Base-by-base conservation (phyloP, 2,113 vertebrate genomes). In the Prunella fulvescens region DNA sequence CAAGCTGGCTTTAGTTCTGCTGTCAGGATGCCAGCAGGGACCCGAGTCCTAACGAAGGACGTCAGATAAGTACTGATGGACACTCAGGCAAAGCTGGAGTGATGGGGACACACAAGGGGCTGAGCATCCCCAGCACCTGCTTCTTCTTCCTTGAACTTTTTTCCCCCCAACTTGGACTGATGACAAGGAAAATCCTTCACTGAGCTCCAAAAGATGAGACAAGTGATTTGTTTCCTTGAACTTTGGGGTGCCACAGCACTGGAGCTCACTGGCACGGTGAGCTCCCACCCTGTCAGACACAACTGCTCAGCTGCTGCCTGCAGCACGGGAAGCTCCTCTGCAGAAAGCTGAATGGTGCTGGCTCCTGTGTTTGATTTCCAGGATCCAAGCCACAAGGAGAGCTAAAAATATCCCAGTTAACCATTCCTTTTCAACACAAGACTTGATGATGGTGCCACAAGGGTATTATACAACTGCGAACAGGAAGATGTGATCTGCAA, bases 371-470 rank as follows among this genome's bases (percentile, higher is more conserved):
- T 58, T 67, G 44, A 91, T 72, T 96, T 93, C 84, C 76, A 92
- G 56, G 47, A 95, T 77, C 51, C 3, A 1, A 92, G 51, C 79
- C 88, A 77, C 47, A 72, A 39, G 62, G 42, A 93, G 31, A 70
- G 35, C 54, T 95, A 92, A 96, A 94, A 91, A 84, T 90, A 87
- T 11, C 72, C 39, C 45, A 93, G 58, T 83, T 87, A 94, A 90
- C 90, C 22, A 71, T 37, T 92, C 37, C 12, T 82, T 95, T 86
- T 58, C 81, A 92, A 83, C 0, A 2, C 35, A 47, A 78, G 37
- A 37, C 42, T 45, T 4, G 1, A 50, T 57, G 51, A 86, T 26
- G 17, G 14, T 65, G 51, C 42, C 58, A 66, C 4, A 3, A 69
- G 8, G 13, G 54, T 40, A 88, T 70, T 70, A 73, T 4, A 86